Percentiles rank a stretch among this genome's conserved stretches.
Evolutionary conservation across 2,113 vertebrate genomes (phyloP).

Genomic region (Lichenostomus cassidix): DNA sequence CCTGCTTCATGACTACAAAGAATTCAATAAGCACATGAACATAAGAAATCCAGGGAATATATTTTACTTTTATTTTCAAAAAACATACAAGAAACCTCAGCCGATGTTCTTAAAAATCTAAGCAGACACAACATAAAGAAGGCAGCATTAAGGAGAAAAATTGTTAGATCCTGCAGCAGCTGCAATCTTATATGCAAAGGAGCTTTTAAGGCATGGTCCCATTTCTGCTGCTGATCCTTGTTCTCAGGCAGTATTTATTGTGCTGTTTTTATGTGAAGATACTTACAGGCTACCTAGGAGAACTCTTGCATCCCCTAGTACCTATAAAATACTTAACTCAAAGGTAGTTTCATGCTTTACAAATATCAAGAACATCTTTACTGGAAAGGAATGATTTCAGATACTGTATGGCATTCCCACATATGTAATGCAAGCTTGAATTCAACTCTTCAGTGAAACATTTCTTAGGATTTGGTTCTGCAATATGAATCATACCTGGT

Average conservation of each 20-base stretch:
- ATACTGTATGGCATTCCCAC: background rate
- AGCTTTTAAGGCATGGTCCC: background rate
- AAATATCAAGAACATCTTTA: background rate
- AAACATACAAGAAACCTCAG: background rate
- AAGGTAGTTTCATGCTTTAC: background rate
- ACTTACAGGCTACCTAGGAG: background rate
- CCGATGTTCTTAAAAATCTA: background rate
- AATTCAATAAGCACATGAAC: background rate
- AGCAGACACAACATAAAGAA: background rate
- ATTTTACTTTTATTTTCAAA: background rate
- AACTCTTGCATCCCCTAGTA: background rate
- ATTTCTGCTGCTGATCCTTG: background rate
- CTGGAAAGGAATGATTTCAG: background rate
- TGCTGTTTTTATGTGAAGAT: background rate
- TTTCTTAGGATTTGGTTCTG: background rate
- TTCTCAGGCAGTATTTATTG: background rate
- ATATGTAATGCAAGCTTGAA: background rate
- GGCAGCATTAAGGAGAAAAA: background rate
- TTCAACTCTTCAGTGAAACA: background rate
- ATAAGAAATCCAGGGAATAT: background rate
- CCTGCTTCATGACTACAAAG: background rate
- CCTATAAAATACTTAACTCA: background rate
- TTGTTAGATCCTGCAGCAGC: background rate
- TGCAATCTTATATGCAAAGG: background rate
- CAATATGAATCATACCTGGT: conserved; percentile 78